Evolutionary conservation across 2,113 vertebrate species (phyloP).

Genomic region (Prochilodus magdalenae): DNA sequence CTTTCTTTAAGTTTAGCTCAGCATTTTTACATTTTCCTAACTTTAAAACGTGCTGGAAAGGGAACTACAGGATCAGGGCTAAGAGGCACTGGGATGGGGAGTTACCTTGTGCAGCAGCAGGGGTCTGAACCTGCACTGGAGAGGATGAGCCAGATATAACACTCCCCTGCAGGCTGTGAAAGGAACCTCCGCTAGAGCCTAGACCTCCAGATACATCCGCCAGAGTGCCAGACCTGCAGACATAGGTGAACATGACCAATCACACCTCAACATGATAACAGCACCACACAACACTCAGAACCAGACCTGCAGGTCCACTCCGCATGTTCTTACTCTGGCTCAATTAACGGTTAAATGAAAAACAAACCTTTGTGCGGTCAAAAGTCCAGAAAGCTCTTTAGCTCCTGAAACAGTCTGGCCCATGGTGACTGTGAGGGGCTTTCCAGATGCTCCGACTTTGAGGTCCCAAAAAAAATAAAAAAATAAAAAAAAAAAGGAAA

Average conservation of each 20-base stretch:
- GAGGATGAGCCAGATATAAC: constrained; percentile 77
- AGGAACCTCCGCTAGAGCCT: constrained; percentile 79
- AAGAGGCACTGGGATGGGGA: not conserved
- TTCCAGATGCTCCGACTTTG: constrained; percentile 77
- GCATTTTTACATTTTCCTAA: too few species aligned
- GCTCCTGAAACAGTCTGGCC: constrained; percentile 79
- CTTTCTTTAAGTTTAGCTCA: too few species aligned
- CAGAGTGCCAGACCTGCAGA: constrained; percentile 65
- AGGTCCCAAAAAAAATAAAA: too few species aligned
- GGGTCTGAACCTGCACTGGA: constrained; percentile 76
- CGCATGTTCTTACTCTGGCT: too few species aligned
- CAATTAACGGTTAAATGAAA: not conserved
- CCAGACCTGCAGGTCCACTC: not conserved
- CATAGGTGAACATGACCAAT: not conserved
- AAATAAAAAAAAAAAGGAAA: constrained; percentile 3
- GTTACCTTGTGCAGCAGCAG: constrained; percentile 85
- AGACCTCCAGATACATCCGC: constrained; percentile 77
- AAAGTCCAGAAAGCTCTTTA: constrained; percentile 89
- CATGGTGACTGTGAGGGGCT: constrained; percentile 79
- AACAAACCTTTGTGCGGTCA: constrained; percentile 82
- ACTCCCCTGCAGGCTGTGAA: constrained; percentile 87
- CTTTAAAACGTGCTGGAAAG: not conserved
- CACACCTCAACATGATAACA: not conserved
- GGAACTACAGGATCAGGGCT: too few species aligned
- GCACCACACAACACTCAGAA: not conserved